Percentiles rank a stretch among this genome's conserved stretches.
Conservation (phyloP, 2,888 invertebrate species). For the Augochlorella aurata region DNA sequence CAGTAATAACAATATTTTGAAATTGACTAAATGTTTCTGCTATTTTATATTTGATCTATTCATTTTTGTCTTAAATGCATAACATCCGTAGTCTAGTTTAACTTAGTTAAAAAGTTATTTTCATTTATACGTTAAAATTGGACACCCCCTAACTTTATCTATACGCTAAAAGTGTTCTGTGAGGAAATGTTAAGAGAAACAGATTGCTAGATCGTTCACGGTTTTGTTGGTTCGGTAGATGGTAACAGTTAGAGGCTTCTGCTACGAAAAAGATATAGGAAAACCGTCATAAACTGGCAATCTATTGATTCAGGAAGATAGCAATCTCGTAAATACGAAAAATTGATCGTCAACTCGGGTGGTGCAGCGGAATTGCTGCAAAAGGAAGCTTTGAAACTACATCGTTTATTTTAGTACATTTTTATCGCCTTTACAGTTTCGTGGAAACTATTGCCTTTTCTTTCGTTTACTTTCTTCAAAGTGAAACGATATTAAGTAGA, state of each 20-base stretch:
- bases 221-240: not conserved
- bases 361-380: not conserved
- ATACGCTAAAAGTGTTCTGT: not conserved
- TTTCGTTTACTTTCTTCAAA: not conserved
- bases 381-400: slow-evolving; percentile 14
- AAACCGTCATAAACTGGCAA: slow-evolving; percentile 10
- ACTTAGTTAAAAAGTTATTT: too few relatives aligned
- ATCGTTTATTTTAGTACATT: not conserved
- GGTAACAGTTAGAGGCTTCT: not conserved
- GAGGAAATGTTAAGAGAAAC: not conserved
- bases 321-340: slow-evolving; percentile 15
- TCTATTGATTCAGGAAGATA: not conserved
- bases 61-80: too few relatives aligned
- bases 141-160: not conserved
- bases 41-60: too few relatives aligned
- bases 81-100: too few relatives aligned
- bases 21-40: too few relatives aligned
- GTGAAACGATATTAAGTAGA: not conserved
- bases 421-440: not conserved
- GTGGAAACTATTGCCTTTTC: not conserved
- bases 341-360: slow-evolving; percentile 13
- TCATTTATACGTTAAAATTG: too few relatives aligned
- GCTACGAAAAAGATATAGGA: not conserved
- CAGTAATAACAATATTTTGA: too few relatives aligned
- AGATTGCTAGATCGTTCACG: not conserved